Conservation (phyloP, 2,113 vertebrate species). For the Pheucticus melanocephalus region DNA sequence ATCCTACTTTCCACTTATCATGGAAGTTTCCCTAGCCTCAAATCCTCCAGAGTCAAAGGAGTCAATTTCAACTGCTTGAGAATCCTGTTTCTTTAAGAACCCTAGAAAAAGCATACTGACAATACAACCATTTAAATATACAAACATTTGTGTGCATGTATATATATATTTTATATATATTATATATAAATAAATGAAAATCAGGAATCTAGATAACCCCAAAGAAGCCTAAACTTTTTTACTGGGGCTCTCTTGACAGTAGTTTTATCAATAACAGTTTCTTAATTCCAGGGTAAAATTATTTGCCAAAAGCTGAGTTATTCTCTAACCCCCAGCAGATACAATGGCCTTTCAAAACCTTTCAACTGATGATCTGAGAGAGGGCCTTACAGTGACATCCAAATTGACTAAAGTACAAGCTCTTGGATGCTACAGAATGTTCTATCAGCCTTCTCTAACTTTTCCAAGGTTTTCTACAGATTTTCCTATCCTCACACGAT, state of each 20-base stretch:
- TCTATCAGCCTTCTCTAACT: background rate
- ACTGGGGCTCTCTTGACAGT: background rate
- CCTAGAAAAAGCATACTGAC: background rate
- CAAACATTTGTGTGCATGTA: accelerated
- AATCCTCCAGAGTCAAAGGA: background rate
- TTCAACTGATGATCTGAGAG: background rate
- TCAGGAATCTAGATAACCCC: background rate
- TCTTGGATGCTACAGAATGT: background rate
- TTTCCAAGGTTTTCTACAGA: background rate
- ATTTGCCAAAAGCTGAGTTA: background rate
- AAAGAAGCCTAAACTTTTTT: background rate
- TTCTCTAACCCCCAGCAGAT: background rate
- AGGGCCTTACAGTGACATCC: background rate
- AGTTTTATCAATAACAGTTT: background rate
- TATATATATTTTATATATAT: accelerated
- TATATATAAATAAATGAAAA: background rate
- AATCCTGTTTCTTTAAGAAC: background rate
- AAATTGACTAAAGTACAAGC: background rate
- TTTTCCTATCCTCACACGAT: background rate
- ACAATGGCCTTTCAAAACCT: background rate
- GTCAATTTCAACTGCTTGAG: background rate
- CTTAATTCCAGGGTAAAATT: background rate
- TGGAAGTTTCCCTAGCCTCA: background rate
- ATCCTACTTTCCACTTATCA: background rate
- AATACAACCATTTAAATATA: background rate